A percentile compares a stretch with the other conserved stretches of the same genome.
Conservation (phyloP, 1,140 invertebrate species). For the roundworm (Caenorhabditis elegans) region DNA sequence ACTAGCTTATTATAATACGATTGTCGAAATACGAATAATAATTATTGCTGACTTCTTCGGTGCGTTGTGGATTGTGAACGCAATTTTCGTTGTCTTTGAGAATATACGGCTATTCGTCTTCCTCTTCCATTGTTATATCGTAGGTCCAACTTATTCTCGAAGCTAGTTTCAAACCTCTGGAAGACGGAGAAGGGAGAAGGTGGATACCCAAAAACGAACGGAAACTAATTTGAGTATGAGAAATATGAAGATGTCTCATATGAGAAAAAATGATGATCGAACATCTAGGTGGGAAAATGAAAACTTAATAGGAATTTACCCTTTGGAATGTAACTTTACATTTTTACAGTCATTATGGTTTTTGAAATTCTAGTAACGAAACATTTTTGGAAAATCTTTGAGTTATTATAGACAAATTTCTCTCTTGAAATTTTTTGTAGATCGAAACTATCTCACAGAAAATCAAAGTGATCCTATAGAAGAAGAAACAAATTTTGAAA, state of each 20-base stretch:
- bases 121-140: constrained; percentile 8
- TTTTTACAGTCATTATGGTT: no score
- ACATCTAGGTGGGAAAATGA: neutral
- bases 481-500: no score
- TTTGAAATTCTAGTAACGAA: no score
- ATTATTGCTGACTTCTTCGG: constrained; percentile 22
- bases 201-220: neutral
- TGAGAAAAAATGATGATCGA: neutral
- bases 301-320: neutral
- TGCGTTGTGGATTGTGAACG: neutral
- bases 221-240: constrained; percentile 4
- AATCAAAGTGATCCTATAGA: no score
- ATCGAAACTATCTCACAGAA: no score
- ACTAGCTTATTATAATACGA: constrained; percentile 22
- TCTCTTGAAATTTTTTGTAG: no score
- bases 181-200: neutral
- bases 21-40: constrained; percentile 16
- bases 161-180: constrained; percentile 13
- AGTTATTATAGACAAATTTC: no score
- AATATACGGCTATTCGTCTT: constrained; percentile 11
- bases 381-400: no score
- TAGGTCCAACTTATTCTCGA: neutral
- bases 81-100: constrained; percentile 14
- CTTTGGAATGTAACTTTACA: no score
- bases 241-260: neutral